phyloP scores from a whole-genome alignment of 1,140 invertebrate species.

The Camponotus floridanus region DNA sequence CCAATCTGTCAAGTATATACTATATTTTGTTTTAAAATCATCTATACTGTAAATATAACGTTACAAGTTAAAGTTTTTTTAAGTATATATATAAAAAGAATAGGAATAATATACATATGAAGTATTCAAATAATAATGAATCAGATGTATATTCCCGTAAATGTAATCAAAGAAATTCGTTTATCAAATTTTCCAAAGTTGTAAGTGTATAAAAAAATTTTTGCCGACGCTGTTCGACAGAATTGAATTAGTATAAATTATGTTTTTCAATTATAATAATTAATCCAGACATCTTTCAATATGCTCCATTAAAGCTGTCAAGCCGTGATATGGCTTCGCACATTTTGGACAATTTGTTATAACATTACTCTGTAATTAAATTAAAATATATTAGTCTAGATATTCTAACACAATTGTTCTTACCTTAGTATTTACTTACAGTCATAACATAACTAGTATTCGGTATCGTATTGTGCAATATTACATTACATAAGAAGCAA shows the following conservation, averaged over 20 bases:
- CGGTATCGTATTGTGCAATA: not conserved
- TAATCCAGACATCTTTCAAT: not conserved
- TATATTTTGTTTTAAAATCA: too few relatives aligned
- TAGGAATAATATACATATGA: too few relatives aligned
- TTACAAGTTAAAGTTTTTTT: too few relatives aligned
- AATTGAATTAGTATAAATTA: not conserved
- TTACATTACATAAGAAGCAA: not conserved
- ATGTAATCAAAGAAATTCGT: too few relatives aligned
- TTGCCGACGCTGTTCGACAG: not conserved
- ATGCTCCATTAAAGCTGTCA: not conserved
- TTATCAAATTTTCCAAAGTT: not conserved
- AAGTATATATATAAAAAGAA: too few relatives aligned
- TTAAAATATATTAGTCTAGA: not conserved
- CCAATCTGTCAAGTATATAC: too few relatives aligned
- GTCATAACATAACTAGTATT: not conserved
- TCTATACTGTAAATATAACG: too few relatives aligned
- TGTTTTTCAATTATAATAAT: not conserved
- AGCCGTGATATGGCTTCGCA: not conserved
- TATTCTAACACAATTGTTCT: slow-evolving; percentile 12
- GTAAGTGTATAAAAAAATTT: not conserved
- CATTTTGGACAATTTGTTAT: slow-evolving; percentile 12
- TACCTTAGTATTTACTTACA: not conserved
- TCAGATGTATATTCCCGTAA: too few relatives aligned
- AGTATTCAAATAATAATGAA: too few relatives aligned
- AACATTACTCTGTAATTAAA: slow-evolving; percentile 1